Percentiles rank a stretch among this genome's conserved stretches.
Evolutionary conservation across 2,888 invertebrate genomes (phyloP).

Genomic region (Lepetodrilus schrolli): DNA sequence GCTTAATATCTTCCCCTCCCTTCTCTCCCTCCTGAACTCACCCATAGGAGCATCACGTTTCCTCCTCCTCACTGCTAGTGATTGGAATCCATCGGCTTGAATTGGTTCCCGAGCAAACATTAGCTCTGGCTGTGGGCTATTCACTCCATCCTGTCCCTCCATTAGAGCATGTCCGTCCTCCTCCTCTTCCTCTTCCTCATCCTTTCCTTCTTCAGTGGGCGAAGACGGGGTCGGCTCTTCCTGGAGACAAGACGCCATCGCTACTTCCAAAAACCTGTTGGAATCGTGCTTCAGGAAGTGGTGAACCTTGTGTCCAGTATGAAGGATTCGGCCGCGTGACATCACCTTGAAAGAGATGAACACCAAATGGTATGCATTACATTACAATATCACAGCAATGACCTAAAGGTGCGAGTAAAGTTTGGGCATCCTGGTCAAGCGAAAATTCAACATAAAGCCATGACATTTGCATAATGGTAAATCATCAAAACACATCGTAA

Average conservation of each 20-base stretch:
- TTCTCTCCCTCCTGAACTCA: conserved; percentile 8
- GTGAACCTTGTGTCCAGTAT: conserved; percentile 39
- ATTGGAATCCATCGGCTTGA: background rate
- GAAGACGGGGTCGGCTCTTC: background rate
- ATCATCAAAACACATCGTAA: background rate
- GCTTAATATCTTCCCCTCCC: background rate
- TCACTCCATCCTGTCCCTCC: background rate
- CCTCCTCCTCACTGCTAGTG: background rate
- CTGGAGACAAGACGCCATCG: conserved; percentile 30
- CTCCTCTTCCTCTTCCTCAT: background rate
- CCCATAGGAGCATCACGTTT: background rate
- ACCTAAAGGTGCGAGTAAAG: background rate
- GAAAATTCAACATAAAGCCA: background rate
- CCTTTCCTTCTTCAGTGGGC: background rate
- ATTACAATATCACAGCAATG: background rate
- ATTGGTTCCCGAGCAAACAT: background rate
- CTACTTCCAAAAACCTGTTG: conserved; percentile 10
- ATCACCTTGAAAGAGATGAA: conserved; percentile 42
- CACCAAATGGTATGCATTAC: background rate
- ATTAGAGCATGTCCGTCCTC: background rate
- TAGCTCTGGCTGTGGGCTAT: background rate
- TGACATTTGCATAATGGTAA: background rate
- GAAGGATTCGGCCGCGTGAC: conserved; percentile 46
- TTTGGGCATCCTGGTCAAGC: background rate
- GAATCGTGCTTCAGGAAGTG: conserved; percentile 33